phyloP scores from a whole-genome alignment of 2,113 vertebrate species.

The Erinaceus europaeus region DNA sequence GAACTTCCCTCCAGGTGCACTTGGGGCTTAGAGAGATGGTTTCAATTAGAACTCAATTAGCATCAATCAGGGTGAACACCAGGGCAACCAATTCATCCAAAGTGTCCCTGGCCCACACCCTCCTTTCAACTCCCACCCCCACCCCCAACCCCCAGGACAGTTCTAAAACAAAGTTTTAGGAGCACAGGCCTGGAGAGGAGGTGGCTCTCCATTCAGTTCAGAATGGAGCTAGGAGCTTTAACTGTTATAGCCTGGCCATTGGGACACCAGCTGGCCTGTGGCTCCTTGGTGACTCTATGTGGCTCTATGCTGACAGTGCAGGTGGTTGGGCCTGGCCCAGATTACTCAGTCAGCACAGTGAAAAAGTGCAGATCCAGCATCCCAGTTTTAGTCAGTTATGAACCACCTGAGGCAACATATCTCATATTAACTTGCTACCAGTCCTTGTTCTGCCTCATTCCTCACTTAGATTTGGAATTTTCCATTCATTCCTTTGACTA shows the following conservation, averaged over 20 bases:
- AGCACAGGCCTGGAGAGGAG: neutral
- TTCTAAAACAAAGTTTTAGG: neutral
- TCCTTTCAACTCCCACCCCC: neutral
- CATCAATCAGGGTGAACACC: constrained; percentile 50
- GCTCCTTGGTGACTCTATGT: neutral
- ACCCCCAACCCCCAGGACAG: neutral
- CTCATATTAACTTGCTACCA: neutral
- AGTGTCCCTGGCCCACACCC: neutral
- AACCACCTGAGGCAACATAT: neutral
- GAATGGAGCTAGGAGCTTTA: neutral
- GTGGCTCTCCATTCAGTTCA: neutral
- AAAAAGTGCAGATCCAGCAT: neutral
- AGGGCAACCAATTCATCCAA: constrained; percentile 9
- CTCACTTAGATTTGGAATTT: neutral
- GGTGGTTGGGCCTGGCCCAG: neutral
- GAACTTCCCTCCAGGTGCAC: constrained; percentile 49
- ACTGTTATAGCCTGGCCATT: neutral
- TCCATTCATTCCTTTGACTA: neutral
- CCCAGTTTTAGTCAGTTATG: neutral
- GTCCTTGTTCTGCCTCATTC: neutral
- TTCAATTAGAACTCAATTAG: constrained; percentile 73
- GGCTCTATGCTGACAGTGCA: neutral
- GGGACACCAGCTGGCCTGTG: neutral
- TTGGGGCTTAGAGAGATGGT: constrained; percentile 49
- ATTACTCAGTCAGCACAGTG: neutral